Base-by-base conservation (phyloP, 2,888 invertebrate genomes). In the Aphodius sticticus region DNA sequence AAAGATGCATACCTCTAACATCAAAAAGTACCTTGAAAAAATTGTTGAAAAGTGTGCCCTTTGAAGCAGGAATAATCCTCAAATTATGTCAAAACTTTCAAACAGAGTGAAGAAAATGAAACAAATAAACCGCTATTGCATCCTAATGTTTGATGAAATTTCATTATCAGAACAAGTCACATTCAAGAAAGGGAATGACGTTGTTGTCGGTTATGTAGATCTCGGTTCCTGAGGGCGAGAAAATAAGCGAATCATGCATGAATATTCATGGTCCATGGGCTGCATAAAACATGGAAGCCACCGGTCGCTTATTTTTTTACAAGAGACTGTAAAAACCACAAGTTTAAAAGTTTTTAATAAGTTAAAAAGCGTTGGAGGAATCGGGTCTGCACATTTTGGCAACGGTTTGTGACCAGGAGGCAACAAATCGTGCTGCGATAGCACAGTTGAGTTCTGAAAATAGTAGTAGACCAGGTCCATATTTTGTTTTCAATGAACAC, bases 261-360 rank as follows among this genome's bases (percentile, higher is more conserved):
- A 69, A 82, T 84, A 71, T 84, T 84, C 77, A 83, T 83, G 81
- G 72, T 83, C 37, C 70, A 81, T 16, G 84, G 84, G 35, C 15
- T 84, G 9, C 70, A 80, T 16, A 80, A 79, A 78, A 80, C 77
- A 36, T 84, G 79, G 78, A 84, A 84, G 76, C 83, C 84, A 77
- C 80, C 81, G 69, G 71, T 82, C 16, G 79, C 82, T 15, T 82
- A 82, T 82, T 80, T 77, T 84, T 84, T 76, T 38, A 79, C 80
- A 53, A 69, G 36, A 76, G 78, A 82, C 81, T 70, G 70, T 70
- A 70, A 70, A 70, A 70, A 16, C 70, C 16, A 12, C 70, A 70
- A 6, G 16, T 70, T 70, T 70, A 70, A 70, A 70, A 70, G n/a
- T 16, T 70, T 14, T 26, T n/a, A 77, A 16, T 75, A 81, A 9